Evolutionary conservation across 2,888 invertebrate genomes (phyloP).

Genomic region (Leptinotarsa juncta): DNA sequence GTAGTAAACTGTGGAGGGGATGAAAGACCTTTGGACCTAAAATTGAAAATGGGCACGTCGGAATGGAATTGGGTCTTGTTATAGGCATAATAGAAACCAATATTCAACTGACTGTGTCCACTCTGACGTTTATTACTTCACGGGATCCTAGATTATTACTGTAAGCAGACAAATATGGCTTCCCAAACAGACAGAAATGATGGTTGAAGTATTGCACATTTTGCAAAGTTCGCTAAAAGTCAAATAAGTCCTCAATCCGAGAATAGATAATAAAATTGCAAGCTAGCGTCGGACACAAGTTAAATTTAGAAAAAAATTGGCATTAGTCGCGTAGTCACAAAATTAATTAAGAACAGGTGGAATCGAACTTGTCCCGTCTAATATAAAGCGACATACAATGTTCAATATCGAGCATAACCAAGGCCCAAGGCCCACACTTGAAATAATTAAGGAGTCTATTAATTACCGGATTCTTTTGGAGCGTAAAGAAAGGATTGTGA

Average conservation of each 20-base stretch:
- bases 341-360: conserved; percentile 58
- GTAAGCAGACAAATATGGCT: too few species aligned
- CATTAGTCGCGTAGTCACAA: conserved; percentile 37
- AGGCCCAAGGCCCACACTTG: conserved; percentile 42
- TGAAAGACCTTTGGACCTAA: too few species aligned
- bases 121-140: too few species aligned
- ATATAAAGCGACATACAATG: conserved; percentile 37
- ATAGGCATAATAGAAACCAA: too few species aligned
- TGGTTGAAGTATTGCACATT: neutral
- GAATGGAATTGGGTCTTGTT: too few species aligned
- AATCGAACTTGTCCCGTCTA: conserved; percentile 33
- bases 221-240: neutral
- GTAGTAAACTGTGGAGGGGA: too few species aligned
- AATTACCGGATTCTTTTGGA: conserved; percentile 29
- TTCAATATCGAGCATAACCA: conserved; percentile 39
- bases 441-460: conserved; percentile 37
- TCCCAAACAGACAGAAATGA: neutral
- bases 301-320: conserved; percentile 49
- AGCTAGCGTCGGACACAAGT: conserved; percentile 30
- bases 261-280: conserved; percentile 28
- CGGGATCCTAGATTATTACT: too few species aligned
- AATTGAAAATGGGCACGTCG: too few species aligned
- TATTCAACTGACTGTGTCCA: too few species aligned
- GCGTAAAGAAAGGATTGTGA: conserved; percentile 3
- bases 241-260: conserved; percentile 2